phyloP scores from a whole-genome alignment of 2,113 vertebrate species.

The Centropristis striata region DNA sequence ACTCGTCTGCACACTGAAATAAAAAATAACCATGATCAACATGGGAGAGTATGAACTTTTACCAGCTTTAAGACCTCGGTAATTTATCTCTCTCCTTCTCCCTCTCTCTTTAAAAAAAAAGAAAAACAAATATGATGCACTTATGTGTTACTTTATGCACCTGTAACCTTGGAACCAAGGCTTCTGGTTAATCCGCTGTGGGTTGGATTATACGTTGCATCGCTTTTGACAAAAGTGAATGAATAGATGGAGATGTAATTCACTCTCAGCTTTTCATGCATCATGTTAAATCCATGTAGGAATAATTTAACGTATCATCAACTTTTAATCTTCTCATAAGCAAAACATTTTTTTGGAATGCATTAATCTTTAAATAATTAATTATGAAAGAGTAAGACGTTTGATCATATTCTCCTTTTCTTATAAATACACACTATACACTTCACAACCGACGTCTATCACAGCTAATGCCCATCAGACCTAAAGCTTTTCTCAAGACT shows the following conservation, averaged over 20 bases:
- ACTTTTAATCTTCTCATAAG: not conserved
- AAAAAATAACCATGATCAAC: not conserved
- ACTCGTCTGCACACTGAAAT: not conserved
- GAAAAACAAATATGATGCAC: not conserved
- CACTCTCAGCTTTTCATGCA: not conserved
- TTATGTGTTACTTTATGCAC: not conserved
- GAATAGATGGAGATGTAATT: slow-evolving; percentile 6
- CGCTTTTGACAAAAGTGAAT: not conserved
- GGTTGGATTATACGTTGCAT: not conserved
- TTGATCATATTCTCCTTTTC: no score
- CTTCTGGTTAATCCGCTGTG: not conserved
- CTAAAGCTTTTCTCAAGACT: not conserved
- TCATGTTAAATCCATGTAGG: not conserved
- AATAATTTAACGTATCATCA: not conserved
- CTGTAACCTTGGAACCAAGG: slow-evolving; percentile 8
- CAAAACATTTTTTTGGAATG: not conserved
- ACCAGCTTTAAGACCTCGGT: not conserved
- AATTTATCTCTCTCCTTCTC: no score
- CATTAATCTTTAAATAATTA: not conserved
- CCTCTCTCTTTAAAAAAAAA: not conserved
- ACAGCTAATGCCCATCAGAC: slow-evolving; percentile 8
- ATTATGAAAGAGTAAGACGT: no score
- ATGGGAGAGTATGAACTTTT: not conserved
- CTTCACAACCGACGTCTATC: not conserved
- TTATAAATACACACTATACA: not conserved